Evolutionary conservation across 2,888 invertebrate genomes (phyloP).

Genomic region (Opisthograptis luteolata): DNA sequence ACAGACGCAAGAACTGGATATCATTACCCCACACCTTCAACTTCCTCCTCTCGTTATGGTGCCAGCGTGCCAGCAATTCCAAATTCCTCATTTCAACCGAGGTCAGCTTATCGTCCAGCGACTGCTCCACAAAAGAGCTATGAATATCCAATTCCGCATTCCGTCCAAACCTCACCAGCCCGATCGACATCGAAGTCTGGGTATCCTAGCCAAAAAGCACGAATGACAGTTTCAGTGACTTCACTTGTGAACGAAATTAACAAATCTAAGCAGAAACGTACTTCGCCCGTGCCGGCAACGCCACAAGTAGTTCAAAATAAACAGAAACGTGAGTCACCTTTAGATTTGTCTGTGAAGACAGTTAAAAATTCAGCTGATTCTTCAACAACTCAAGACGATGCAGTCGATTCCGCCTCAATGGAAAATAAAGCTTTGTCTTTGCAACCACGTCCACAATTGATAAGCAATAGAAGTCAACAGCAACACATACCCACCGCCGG

Average conservation of each 20-base stretch:
- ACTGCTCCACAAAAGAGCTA: constrained; percentile 65
- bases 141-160: constrained; percentile 60
- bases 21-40: constrained; percentile 67
- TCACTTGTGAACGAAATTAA: constrained; percentile 76
- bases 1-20: constrained; percentile 63
- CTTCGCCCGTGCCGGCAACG: constrained; percentile 87
- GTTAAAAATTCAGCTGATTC: constrained; percentile 95
- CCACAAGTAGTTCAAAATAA: constrained; percentile 65
- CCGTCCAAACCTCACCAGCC: constrained; percentile 68
- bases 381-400: constrained; percentile 90
- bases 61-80: constrained; percentile 58
- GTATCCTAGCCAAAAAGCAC: constrained; percentile 71
- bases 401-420: constrained; percentile 72
- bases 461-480: constrained; percentile 53
- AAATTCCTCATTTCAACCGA: constrained; percentile 58
- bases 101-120: constrained; percentile 59
- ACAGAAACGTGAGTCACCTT: constrained; percentile 90
- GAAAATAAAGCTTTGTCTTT: constrained; percentile 65
- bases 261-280: constrained; percentile 81
- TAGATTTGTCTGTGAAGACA: constrained; percentile 95
- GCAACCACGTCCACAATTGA: constrained; percentile 62
- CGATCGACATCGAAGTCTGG: constrained; percentile 67
- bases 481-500: constrained; percentile 49
- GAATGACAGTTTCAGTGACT: constrained; percentile 80
- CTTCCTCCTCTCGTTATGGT: constrained; percentile 65